Conservation (phyloP, 2,888 invertebrate genomes). For the Sphaerophoria taeniata region DNA sequence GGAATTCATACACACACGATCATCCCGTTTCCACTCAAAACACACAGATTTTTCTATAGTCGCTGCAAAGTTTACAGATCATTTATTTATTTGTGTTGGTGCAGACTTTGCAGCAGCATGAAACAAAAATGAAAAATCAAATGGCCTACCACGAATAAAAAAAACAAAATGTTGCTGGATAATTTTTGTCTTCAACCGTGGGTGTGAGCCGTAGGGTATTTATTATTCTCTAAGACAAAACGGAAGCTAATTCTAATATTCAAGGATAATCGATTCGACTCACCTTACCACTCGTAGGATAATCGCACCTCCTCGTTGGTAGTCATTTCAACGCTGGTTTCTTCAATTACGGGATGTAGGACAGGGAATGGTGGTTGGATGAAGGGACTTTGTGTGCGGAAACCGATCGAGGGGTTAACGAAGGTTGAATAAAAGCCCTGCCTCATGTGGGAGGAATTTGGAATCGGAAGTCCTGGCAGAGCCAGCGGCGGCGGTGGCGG, state of each 20-base stretch:
- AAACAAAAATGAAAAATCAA: slow-evolving; percentile 29
- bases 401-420: slow-evolving; percentile 28
- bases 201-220: background rate
- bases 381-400: background rate
- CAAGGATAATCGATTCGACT: slow-evolving; percentile 21
- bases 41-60: slow-evolving; percentile 1
- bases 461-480: background rate
- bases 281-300: slow-evolving; percentile 55
- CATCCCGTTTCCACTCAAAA: slow-evolving; percentile 49
- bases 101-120: slow-evolving; percentile 48
- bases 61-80: background rate
- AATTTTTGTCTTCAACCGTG: slow-evolving; percentile 10
- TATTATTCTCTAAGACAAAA: background rate
- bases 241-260: background rate
- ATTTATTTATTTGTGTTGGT: background rate
- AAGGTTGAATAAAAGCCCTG: slow-evolving; percentile 41
- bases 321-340: slow-evolving; percentile 35
- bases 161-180: slow-evolving; percentile 54
- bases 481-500: background rate
- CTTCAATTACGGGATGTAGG: slow-evolving; percentile 26
- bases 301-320: slow-evolving; percentile 5
- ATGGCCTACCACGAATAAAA: slow-evolving; percentile 52
- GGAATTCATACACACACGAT: background rate
- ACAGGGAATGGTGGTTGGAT: background rate
- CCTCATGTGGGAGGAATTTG: slow-evolving; percentile 15